Conservation (phyloP, 2,888 invertebrate genomes). For the Teinopalpus imperialis region DNA sequence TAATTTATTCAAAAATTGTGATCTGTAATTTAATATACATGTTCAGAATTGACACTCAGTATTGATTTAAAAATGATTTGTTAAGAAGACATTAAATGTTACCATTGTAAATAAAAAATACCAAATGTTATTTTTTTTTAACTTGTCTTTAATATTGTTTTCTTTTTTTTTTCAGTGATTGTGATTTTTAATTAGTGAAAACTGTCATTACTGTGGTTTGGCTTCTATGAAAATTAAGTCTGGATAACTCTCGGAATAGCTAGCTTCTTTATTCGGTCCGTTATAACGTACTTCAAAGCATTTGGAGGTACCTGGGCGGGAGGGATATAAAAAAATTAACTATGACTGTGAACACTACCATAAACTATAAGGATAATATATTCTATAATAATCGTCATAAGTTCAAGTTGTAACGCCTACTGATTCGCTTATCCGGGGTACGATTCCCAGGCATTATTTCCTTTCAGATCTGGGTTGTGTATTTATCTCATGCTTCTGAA, state of each 20-base stretch:
- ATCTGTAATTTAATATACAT: constrained; percentile 41
- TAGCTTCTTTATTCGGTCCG: constrained; percentile 63
- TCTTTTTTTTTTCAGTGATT: constrained; percentile 5
- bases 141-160: constrained; percentile 31
- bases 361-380: too few species aligned
- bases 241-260: constrained; percentile 56
- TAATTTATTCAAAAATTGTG: constrained; percentile 40
- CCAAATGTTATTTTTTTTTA: constrained; percentile 37
- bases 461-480: too few species aligned
- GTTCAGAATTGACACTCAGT: constrained; percentile 28
- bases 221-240: too few species aligned
- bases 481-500: too few species aligned
- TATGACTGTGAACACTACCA: too few species aligned
- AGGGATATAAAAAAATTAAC: too few species aligned
- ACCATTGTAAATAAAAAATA: constrained; percentile 56
- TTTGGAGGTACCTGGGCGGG: constrained; percentile 61
- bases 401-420: too few species aligned
- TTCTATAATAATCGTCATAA: too few species aligned
- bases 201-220: too few species aligned
- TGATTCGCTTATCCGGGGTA: too few species aligned
- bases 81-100: constrained; percentile 44
- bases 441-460: too few species aligned
- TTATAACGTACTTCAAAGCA: constrained; percentile 63
- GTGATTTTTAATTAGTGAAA: too few species aligned
- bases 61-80: constrained; percentile 38